Evolutionary conservation across 1,140 invertebrate species (phyloP), one percentile per base, ranked within the genome.

Genomic region (Nomia melanderi): DNA sequence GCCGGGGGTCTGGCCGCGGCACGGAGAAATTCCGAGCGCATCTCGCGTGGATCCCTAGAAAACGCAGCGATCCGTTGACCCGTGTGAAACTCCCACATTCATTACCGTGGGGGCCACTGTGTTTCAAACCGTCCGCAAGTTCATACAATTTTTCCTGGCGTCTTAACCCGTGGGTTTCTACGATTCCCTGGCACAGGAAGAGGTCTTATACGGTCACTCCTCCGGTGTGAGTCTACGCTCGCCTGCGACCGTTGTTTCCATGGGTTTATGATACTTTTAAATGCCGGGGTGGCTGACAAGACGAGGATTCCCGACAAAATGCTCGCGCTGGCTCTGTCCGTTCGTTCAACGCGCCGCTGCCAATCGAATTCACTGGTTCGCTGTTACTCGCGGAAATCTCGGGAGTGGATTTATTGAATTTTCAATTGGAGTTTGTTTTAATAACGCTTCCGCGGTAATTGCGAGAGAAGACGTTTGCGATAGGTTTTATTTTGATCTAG

Each of bases 21-120:
- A 77, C n/a, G 56, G 75, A 71, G 70, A 72, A 78, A 78, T 77
- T 81, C 74, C 78, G 74, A 74, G 82, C 69, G 83, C 69, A 84
- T 70, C 81, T 74, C 62, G 81, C 74, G 76, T 53, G 71, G 81
- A 84, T 85, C 83, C 75, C 66, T 81, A 81, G 83, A 75, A 85
- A 85, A 85, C 69, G 78, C 82, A 85, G 75, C 78, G 83, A 85
- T 85, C 79, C 83, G 83, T 85, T 85, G 83, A 84, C 83, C 79
- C 83, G 82, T 85, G 83, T 84, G 83, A 85, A 85, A 85, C 71
- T 85, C 83, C 83, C 83, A 85, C 83, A 85, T 85, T 85, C 82
- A 84, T 84, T 85, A 84, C 62, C 71, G 69, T 33, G 70, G 66
- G 47, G 82, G 81, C n/a, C 82, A 83, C 79, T 81, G 83, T 78